A percentile compares a stretch with the other conserved stretches of the same genome.
These are phyloP conservation scores for Varanus salvator DNA, from an alignment of 2,113 vertebrate species.

Conservation along the genomic window DNA sequence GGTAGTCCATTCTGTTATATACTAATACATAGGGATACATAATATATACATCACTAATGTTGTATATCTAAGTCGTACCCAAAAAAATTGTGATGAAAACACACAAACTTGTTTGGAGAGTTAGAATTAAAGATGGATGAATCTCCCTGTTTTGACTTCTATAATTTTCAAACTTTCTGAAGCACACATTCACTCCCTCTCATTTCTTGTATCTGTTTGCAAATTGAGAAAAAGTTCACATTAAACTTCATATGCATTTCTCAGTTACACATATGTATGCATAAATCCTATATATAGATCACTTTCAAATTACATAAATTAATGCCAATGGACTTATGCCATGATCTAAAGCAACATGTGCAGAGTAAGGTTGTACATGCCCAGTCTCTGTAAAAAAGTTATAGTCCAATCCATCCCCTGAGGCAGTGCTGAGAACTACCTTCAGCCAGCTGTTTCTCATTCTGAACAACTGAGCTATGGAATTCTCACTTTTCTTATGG, in stretches of 20 bases:
- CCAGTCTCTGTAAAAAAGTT: not conserved
- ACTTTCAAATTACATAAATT: not conserved
- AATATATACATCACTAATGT: too few relatives aligned
- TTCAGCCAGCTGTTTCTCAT: not conserved
- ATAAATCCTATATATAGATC: not conserved
- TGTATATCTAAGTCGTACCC: too few relatives aligned
- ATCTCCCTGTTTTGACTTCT: too few relatives aligned
- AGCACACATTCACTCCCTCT: too few relatives aligned
- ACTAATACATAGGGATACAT: too few relatives aligned
- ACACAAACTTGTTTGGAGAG: not conserved
- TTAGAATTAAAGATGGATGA: too few relatives aligned
- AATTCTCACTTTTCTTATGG: not conserved
- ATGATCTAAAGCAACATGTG: not conserved
- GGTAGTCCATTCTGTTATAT: too few relatives aligned
- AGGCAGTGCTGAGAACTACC: not conserved
- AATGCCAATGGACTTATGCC: not conserved
- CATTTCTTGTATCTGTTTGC: too few relatives aligned
- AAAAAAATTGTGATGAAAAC: too few relatives aligned
- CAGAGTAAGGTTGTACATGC: not conserved
- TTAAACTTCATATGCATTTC: not conserved
- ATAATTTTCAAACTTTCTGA: too few relatives aligned
- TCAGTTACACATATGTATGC: not conserved
- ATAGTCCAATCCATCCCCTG: not conserved
- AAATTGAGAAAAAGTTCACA: not conserved
- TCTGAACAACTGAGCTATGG: not conserved